Base-by-base conservation (phyloP, 2,797 vertebrate genomes). In the Picus viridis region DNA sequence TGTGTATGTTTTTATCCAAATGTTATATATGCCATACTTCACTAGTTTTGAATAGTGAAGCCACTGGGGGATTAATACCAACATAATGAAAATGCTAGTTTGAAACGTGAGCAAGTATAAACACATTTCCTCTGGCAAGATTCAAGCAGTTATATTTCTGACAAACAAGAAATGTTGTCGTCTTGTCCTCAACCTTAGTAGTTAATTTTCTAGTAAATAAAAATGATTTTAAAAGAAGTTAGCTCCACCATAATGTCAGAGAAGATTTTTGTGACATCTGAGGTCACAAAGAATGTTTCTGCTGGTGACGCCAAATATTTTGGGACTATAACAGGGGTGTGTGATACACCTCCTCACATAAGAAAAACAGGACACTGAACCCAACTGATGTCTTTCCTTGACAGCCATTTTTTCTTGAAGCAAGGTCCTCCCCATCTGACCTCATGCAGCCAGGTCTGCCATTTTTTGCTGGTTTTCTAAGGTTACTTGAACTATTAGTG, bases 21-120 rank as follows among this genome's bases (percentile, higher is more conserved):
- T 51, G 30, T 3, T 79, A 74, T 51, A 30, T 20, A 56, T 32
- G 45, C 16, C 18, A 47, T 54, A 76, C 30, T 45, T 81, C 30
- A 23, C 62, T 63, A 64, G 32, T 23, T 73, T 58, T 82, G 63
- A 70, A 56, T 3, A 76, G 45, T 58, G 89, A 89, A 92, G 27
- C 16, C 71, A 71, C 54, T 1, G 2, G 61, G 62, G 29, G 9
- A 82, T 72, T 39, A 10, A 39, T 39, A 39, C 39, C 10, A 10
- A 11, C 36, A 72, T 22, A 91, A 73, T 13, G 32, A 68, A 70
- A 86, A 41, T 17, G 19, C 32, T 69, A 58, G 56, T 72, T 36
- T 77, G 83, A 75, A 93, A 75, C 75, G n/a, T 7, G 39, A 58
- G 63, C 59, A 87, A 93, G 43, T 32, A 84, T 22, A 61, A 94